Base-by-base conservation (phyloP, 2,797 vertebrate genomes). In the Rhyacichthys aspro region DNA sequence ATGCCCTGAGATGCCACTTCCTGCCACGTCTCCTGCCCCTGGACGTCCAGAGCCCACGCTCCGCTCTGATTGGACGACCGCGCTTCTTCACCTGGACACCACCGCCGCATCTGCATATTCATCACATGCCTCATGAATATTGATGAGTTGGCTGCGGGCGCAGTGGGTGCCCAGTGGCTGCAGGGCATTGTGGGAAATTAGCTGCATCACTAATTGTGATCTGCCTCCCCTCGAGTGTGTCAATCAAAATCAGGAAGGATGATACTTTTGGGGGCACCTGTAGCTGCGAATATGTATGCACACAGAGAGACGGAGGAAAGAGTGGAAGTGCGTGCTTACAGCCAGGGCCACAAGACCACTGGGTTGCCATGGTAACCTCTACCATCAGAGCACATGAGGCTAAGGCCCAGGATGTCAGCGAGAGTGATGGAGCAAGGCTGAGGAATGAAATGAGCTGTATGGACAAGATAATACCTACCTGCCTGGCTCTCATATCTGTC, bases 131-230 rank as follows among this genome's bases (percentile, higher is more conserved):
- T 84, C 83, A 91, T 94, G 89, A 88, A 93, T 94, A 93, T 93
- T 93, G 85, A 94, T 91, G 78, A 70, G 43, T 64, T 77, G 82
- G 82, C 89, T 91, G 85, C 70, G 52, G 88, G 90, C 88, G 57
- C 92, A 89, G 89, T 92, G 90, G 90, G 91, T 85, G 86, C 90
- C 89, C 89, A 85, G 86, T 92, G 91, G 92, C 93, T 92, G 91
- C 91, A 82, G 93, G 93, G 92, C 90, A 92, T 93, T 92, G 91
- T 93, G 93, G 92, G 92, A 93, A 93, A 94, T 93, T 91, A 92
- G 89, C 92, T 84, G 90, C 89, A 93, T 91, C 88, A 88, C 91
- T 92, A 93, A 94, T 93, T 90, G 88, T 91, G 89, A 91, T 89
- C 89, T 75, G 72, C 82, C 69, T 78, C 85, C 88, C 86, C 88